Evolutionary conservation across 2,797 vertebrate species (phyloP), one percentile per base, ranked within the genome.

Genomic region (Manis javanica): DNA sequence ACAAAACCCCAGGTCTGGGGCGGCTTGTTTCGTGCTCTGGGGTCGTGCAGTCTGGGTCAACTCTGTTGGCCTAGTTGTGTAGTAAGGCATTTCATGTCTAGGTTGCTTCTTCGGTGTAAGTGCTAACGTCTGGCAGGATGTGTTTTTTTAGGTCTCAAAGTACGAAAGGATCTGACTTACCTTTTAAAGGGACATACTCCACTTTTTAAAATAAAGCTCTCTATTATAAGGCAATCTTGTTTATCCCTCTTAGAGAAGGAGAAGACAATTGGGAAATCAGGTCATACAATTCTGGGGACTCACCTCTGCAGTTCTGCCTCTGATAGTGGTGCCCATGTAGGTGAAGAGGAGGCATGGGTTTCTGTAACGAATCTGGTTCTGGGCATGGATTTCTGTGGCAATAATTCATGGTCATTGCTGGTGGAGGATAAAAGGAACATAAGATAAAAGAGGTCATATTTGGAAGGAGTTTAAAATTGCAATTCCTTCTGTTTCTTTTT

Each of bases 131-230:
- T 96, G 98, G 96, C 97, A 94, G 97, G 96, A 29, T 66, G 96
- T 61, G 51, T 69, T 87, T 94, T 84, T 68, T 16, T 91, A 97
- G 97, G 95, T 98, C 97, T 98, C 97, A 87, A 95, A 97, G 95
- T 96, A 96, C 90, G 82, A 92, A 96, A 98, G 91, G 93, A 90
- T 49, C 98, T 96, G 97, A 98, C 95, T 97, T 95, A 90, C 95
- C 97, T 86, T 95, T 96, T 90, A 97, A 98, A 98, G 97, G 98
- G 98, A 98, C 97, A 3, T 99, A 98, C 98, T 99, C 98, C 98
- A 99, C 98, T 98, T 91, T 98, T 97, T 97, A 98, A 96, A 88
- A 99, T 99, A 99, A 99, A 99, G 98, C 98, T 99, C 98, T 98
- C 95, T 98, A 98, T 99, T 98, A 99, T 98, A 99, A 99, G 98